phyloP scores from a whole-genome alignment of 2,797 vertebrate genomes.

The Lemur catta region DNA sequence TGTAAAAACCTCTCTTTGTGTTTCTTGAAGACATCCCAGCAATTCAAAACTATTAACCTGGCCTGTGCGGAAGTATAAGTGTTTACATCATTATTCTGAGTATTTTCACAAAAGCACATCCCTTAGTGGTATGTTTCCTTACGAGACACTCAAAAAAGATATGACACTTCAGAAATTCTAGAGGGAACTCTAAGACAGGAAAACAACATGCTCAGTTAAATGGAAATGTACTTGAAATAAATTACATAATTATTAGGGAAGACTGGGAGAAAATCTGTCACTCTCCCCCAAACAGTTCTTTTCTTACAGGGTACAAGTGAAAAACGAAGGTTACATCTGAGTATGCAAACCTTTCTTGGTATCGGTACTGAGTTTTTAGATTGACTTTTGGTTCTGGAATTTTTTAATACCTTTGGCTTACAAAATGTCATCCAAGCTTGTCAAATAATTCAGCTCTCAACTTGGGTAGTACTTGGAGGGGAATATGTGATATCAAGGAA shows the following conservation, averaged over 20 bases:
- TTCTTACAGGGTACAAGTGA: conserved; percentile 31
- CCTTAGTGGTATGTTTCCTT: background rate
- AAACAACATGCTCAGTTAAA: conserved; percentile 9
- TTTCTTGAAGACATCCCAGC: conserved; percentile 6
- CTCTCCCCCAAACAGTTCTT: background rate
- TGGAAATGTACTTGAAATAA: conserved; percentile 50
- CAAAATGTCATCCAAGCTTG: background rate
- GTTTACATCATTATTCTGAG: background rate
- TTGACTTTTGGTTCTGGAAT: background rate
- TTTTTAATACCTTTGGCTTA: background rate
- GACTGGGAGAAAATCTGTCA: background rate
- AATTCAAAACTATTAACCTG: background rate
- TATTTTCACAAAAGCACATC: background rate
- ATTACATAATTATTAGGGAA: background rate
- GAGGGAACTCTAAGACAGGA: background rate
- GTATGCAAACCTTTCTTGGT: background rate
- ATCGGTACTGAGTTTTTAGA: background rate
- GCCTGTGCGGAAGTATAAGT: conserved; percentile 23
- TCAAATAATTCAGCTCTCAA: background rate
- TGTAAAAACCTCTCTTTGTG: background rate
- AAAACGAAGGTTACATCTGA: conserved; percentile 22
- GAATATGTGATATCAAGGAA: background rate
- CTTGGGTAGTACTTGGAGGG: background rate
- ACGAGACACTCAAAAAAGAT: conserved; percentile 27
- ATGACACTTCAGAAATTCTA: conserved; percentile 33